Evolutionary conservation across 2,888 invertebrate genomes (phyloP), one percentile per base, ranked within the genome.

Genomic region (Philereme transversata): DNA sequence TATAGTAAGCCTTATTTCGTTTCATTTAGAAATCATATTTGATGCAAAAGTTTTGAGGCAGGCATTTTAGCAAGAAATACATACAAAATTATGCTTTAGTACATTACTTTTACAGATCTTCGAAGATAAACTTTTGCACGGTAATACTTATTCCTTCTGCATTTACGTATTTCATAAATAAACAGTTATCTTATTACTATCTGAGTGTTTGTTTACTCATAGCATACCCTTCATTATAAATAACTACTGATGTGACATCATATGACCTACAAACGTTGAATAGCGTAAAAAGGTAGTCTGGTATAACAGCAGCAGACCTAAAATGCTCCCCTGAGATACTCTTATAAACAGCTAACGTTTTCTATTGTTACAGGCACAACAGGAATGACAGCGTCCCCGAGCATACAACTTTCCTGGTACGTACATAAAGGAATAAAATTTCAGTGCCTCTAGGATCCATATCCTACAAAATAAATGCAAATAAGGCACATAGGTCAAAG

Each of bases 301-400:
- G 54, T 66, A 64, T 60, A 64, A 64, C 64, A 65, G 60, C 57
- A 63, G 52, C 35, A 57, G 61, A 46, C 60, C 57, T 62, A 50
- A 60, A 67, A 62, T 52, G 62, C 51, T 62, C 51, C 70, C 65
- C 51, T 66, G 62, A 60, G 66, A 55, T 51, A 65, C 56, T 54
- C 62, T 62, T 56, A 50, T 51, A 51, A 10, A 48, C 65, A 61
- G 58, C 47, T 58, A 62, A 64, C 63, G 52, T 53, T 66, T 74
- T 68, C 57, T 59, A 64, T 85, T 81, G 77, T 90, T 89, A 53
- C 90, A 90, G 90, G 83, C 81, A 68, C 64, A 71, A 75, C 79
- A 73, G 88, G 79, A 77, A 90, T 90, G 90, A 84, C 78, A 77
- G 72, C 71, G 68, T 64, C 67, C 69, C 73, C 69, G 60, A 67